phyloP scores from a whole-genome alignment of 2,888 invertebrate species.

The Mythimna pallens region DNA sequence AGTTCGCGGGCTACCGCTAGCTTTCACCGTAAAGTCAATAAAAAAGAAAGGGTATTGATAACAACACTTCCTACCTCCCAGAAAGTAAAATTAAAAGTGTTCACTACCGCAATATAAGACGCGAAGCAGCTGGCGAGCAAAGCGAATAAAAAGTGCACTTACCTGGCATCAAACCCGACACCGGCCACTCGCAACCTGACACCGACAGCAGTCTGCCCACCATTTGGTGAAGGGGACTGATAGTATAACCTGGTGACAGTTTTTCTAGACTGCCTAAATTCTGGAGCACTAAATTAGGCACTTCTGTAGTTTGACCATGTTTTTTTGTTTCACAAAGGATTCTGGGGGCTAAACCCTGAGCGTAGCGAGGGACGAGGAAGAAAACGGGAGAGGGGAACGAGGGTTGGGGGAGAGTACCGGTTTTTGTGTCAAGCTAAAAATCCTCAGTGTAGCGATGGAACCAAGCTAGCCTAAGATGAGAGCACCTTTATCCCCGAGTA shows the following conservation, averaged over 20 bases:
- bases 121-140: conserved; percentile 76
- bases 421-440: too few relatives aligned
- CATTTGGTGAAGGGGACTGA: conserved; percentile 41
- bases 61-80: conserved; percentile 24
- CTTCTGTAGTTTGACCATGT: background rate
- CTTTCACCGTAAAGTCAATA: background rate
- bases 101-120: conserved; percentile 57
- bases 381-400: too few relatives aligned
- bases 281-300: background rate
- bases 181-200: conserved; percentile 73
- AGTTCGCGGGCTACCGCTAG: too few relatives aligned
- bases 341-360: too few relatives aligned
- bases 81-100: conserved; percentile 40
- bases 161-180: conserved; percentile 80
- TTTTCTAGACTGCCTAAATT: conserved; percentile 1
- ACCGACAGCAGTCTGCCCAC: conserved; percentile 64
- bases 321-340: too few relatives aligned
- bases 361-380: too few relatives aligned
- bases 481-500: too few relatives aligned
- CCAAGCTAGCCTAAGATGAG: too few relatives aligned
- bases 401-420: too few relatives aligned
- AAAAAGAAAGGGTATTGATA: conserved; percentile 17
- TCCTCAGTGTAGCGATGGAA: too few relatives aligned
- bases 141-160: conserved; percentile 69
- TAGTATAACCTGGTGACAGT: conserved; percentile 29